Evolutionary conservation across 2,113 vertebrate genomes (phyloP).

Genomic region (Lanius collurio): DNA sequence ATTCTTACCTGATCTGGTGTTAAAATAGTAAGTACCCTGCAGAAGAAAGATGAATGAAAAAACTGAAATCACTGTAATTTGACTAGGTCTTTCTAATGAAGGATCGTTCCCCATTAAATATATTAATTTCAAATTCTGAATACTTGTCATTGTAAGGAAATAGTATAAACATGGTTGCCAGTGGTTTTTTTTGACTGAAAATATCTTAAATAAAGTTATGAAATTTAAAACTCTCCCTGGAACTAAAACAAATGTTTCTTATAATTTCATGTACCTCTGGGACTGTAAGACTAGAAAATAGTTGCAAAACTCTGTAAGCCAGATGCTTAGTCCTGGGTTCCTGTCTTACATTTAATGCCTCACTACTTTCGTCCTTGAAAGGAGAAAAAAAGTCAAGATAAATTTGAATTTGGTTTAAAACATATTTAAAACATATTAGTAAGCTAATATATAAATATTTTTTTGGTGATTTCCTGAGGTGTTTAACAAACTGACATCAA

Average conservation of each 20-base stretch:
- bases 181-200: not conserved
- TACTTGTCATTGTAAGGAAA: not conserved
- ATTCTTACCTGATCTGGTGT: not conserved
- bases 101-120: not conserved
- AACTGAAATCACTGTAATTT: not conserved
- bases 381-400: not conserved
- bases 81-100: not conserved
- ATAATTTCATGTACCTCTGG: conserved; percentile 3
- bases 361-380: not conserved
- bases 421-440: not conserved
- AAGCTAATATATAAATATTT: not conserved
- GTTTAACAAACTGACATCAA: not conserved
- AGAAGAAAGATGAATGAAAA: not conserved
- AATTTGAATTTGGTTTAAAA: not conserved
- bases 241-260: conserved; percentile 41
- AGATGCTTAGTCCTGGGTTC: not conserved
- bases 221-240: conserved; percentile 1
- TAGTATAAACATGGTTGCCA: not conserved
- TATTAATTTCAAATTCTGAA: not conserved
- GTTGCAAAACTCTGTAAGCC: not conserved
- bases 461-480: not conserved
- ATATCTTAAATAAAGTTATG: conserved; percentile 5
- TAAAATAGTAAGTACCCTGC: not conserved
- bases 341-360: not conserved
- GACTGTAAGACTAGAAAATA: conserved; percentile 9